Evolutionary conservation across 2,797 vertebrate species (phyloP), one percentile per base, ranked within the genome.

Genomic region (Myotis myotis): DNA sequence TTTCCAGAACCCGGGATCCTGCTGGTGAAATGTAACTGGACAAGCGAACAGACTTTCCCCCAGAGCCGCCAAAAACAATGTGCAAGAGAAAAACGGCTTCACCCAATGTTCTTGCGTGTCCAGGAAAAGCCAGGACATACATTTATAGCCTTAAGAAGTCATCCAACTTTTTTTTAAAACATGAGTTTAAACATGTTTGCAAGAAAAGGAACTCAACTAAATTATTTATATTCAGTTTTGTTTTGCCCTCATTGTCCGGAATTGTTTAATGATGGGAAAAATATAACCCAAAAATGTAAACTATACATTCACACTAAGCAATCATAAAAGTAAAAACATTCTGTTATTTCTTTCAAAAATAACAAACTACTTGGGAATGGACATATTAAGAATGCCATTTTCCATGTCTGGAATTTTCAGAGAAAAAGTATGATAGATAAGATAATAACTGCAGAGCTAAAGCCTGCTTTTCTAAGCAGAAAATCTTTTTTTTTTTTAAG

Each of bases 1-100:
- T 93, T 92, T 94, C 85, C 93, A 92, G 88, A 96, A 96, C 94
- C 96, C 96, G 96, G 89, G 87, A 92, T 92, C 74, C 90, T 95
- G 96, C 96, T 95, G 94, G 47, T 88, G 96, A 96, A 97, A 97
- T 96, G 88, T 94, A 96, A 96, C 96, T 97, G 96, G 97, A 97
- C 96, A 97, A 90, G 95, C 92, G 93, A 96, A 96, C 96, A 94
- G 94, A 96, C 93, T 97, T 96, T 97, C 96, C 96, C 95, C 38
- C 51, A 92, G 90, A 82, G 89, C 92, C 94, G 96, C 97, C 96
- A 97, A 97, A 95, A 97, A 96, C 94, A 97, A 96, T 94, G 93
- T 96, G 88, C 66, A 85, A 93, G 86, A 19, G 30, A 25, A 88
- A 88, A 86, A 91, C 76, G 30, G 72, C 87, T 89, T 95, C 89